phyloP scores from a whole-genome alignment of 2,797 vertebrate genomes.

The Thripadectes ignobilis region DNA sequence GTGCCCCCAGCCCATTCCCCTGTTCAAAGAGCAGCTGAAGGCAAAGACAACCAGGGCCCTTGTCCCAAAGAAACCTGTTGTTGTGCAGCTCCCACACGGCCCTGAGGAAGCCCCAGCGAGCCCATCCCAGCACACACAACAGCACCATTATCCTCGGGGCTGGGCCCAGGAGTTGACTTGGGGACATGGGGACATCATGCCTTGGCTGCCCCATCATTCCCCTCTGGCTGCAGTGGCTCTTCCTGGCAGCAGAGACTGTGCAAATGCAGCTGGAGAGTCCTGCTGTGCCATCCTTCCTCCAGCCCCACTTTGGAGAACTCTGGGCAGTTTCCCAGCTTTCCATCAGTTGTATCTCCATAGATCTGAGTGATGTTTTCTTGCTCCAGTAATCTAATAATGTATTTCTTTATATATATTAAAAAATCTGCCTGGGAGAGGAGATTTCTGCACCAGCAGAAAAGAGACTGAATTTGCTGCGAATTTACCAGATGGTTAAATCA shows the following conservation, averaged over 20 bases:
- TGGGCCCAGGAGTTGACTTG: not conserved
- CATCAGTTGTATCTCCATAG: too few species aligned
- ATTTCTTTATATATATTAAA: not conserved
- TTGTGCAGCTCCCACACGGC: not conserved
- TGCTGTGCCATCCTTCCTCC: not conserved
- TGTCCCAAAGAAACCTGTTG: not conserved
- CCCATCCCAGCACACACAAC: not conserved
- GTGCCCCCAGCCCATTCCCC: not conserved
- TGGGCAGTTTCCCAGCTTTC: not conserved
- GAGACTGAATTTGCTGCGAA: not conserved
- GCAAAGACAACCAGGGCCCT: not conserved
- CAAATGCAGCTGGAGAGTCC: not conserved
- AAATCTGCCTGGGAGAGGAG: not conserved
- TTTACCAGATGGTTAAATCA: not conserved
- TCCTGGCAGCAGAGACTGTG: not conserved
- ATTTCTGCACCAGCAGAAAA: not conserved
- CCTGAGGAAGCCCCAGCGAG: rapidly evolving
- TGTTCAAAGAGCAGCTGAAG: not conserved
- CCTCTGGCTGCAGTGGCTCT: not conserved
- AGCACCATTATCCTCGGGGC: not conserved
- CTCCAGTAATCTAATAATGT: not conserved
- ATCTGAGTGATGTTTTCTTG: not conserved
- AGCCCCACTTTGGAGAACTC: not conserved
- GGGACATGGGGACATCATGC: not conserved
- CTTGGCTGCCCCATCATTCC: not conserved